These are phyloP conservation scores for Chironomus striatipennis DNA, from an alignment of 1,140 invertebrate genomes.

Conservation along the genomic window DNA sequence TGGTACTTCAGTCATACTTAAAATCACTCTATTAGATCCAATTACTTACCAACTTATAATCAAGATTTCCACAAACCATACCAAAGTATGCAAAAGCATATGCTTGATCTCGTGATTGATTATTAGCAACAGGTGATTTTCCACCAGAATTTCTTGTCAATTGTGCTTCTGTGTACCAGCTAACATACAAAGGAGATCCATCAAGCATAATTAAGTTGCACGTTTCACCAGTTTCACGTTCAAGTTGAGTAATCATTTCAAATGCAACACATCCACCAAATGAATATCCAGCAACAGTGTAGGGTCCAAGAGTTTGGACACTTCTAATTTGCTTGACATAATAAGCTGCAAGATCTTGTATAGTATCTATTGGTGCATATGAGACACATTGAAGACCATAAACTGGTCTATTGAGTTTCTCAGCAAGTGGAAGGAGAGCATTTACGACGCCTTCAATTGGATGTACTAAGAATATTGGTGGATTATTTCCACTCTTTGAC, in stretches of 20 bases:
- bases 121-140: slow-evolving; percentile 31
- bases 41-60: slow-evolving; percentile 54
- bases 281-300: slow-evolving; percentile 85
- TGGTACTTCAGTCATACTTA: too few relatives aligned
- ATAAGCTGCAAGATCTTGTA: slow-evolving; percentile 64
- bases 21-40: too few relatives aligned
- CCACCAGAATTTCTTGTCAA: slow-evolving; percentile 44
- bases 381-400: slow-evolving; percentile 84
- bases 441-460: slow-evolving; percentile 84
- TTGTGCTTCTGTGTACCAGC: slow-evolving; percentile 61
- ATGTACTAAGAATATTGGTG: slow-evolving; percentile 69
- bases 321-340: slow-evolving; percentile 71
- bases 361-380: slow-evolving; percentile 60
- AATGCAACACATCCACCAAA: slow-evolving; percentile 87
- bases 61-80: slow-evolving; percentile 68
- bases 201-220: slow-evolving; percentile 74
- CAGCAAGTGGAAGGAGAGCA: slow-evolving; percentile 58
- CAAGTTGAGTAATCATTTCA: slow-evolving; percentile 82
- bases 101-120: slow-evolving; percentile 49
- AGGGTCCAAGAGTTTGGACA: slow-evolving; percentile 74
- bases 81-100: slow-evolving; percentile 73
- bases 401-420: slow-evolving; percentile 62
- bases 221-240: slow-evolving; percentile 52
- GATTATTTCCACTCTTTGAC: slow-evolving; percentile 41
- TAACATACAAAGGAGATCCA: slow-evolving; percentile 85